These are phyloP conservation scores for Brachyptera putata DNA, from an alignment of 2,888 invertebrate species.

Conservation along the genomic window DNA sequence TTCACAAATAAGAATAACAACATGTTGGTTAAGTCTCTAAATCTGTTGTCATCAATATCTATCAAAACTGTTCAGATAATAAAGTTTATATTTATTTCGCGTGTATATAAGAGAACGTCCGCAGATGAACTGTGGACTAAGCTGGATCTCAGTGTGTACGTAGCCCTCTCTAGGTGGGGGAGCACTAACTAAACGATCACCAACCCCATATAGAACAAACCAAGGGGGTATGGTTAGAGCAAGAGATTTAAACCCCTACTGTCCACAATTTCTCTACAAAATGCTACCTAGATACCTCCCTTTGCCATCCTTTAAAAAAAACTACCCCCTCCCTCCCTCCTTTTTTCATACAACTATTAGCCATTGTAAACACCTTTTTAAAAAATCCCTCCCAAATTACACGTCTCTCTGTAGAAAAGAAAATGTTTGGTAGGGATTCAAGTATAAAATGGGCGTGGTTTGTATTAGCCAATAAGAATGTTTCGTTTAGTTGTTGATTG, in stretches of 20 bases:
- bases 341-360: too few species aligned
- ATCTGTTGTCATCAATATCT: too few species aligned
- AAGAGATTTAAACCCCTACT: constrained; percentile 20
- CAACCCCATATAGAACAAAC: background rate
- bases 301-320: constrained; percentile 5
- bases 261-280: background rate
- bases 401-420: constrained; percentile 21
- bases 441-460: constrained; percentile 31
- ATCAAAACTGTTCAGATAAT: too few species aligned
- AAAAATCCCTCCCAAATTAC: constrained; percentile 30
- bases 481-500: constrained; percentile 28
- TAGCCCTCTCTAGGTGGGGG: background rate
- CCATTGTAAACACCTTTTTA: constrained; percentile 27
- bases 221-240: background rate
- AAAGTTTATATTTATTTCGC: too few species aligned
- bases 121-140: background rate
- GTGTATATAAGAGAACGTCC: too few species aligned
- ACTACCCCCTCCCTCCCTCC: constrained; percentile 1
- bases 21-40: too few species aligned
- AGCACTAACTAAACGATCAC: background rate
- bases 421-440: constrained; percentile 7
- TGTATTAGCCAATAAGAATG: constrained; percentile 31
- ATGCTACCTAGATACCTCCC: constrained; percentile 9
- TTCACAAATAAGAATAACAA: too few species aligned
- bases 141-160: background rate